These are phyloP conservation scores for Hoplodrina ambigua DNA, from an alignment of 2,888 invertebrate genomes.

Conservation along the genomic window DNA sequence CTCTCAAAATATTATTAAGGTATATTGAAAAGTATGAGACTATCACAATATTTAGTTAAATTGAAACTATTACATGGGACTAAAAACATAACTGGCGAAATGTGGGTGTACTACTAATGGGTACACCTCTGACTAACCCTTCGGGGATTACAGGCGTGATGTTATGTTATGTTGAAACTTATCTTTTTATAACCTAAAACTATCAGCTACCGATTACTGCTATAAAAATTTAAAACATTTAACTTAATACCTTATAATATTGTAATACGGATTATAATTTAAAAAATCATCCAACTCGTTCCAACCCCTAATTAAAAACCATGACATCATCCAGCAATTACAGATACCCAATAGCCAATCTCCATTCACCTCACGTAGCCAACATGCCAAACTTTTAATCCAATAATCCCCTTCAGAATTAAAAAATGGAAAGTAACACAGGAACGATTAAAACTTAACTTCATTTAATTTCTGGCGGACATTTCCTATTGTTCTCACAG, in stretches of 20 bases:
- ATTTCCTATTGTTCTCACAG: constrained; percentile 66
- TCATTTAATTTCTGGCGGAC: constrained; percentile 48
- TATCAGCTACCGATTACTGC: no score
- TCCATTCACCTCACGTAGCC: constrained; percentile 33
- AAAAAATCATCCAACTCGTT: constrained; percentile 3
- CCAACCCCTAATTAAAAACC: constrained; percentile 42
- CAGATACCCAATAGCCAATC: constrained; percentile 22
- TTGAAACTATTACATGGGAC: no score
- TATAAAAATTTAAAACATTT: no score
- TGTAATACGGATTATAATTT: constrained; percentile 9
- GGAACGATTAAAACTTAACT: constrained; percentile 59
- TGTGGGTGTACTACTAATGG: no score
- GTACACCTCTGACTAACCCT: no score
- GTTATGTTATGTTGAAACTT: no score
- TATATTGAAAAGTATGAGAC: no score
- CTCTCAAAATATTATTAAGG: no score
- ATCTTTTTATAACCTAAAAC: no score
- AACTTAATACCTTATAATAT: neutral
- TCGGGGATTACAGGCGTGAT: no score
- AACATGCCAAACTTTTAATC: constrained; percentile 55
- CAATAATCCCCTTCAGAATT: constrained; percentile 51
- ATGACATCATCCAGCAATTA: constrained; percentile 36
- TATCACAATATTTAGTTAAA: no score
- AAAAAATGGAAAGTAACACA: constrained; percentile 52
- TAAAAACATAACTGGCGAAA: no score